Base-by-base conservation (phyloP, 2,113 vertebrate species). In the Sturnus vulgaris region DNA sequence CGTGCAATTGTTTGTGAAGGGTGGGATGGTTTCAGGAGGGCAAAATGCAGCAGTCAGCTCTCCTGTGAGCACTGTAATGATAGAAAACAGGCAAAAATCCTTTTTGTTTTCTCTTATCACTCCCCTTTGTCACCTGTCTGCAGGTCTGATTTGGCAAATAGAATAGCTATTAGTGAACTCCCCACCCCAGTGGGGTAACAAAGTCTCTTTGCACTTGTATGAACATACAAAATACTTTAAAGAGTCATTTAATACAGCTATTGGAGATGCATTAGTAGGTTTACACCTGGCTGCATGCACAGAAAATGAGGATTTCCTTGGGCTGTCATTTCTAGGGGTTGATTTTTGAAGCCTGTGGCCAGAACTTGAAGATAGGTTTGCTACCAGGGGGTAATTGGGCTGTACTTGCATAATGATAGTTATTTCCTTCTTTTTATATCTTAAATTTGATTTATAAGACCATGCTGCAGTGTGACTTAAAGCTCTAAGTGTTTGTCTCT, bases 401-500 rank as follows among this genome's bases (percentile, higher is more conserved):
- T 76, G 31, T 33, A 31, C 50, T 37, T 77, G 15, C 35, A 69
- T 90, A 69, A 83, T 92, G 37, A 76, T 60, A 86, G 82, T 93
- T 60, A 94, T 96, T 96, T 73, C 69, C 79, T 75, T 23, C 55
- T 88, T 79, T 42, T 86, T 83, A 9, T 88, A 92, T 63, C 79
- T 80, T 78, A 81, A 78, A 86, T 86, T 75, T 83, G 57, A 40
- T 92, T 92, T 94, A 44, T 60, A 63, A 88, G 80, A 42, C 72
- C 52, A 8, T 46, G 53, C 76, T 86, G 65, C 78, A 86, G 11
- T 53, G 73, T 56, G 60, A 86, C 76, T 96, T 88, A 88, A 65
- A 93, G 76, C 88, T 93, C 27, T 86, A 81, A 93, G 86, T 82
- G 16, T 88, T 83, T 83, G 60, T 90, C 88, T 90, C 44, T 86